Evolutionary conservation across 1,140 invertebrate species (phyloP).

Genomic region (Pogonomyrmex barbatus): DNA sequence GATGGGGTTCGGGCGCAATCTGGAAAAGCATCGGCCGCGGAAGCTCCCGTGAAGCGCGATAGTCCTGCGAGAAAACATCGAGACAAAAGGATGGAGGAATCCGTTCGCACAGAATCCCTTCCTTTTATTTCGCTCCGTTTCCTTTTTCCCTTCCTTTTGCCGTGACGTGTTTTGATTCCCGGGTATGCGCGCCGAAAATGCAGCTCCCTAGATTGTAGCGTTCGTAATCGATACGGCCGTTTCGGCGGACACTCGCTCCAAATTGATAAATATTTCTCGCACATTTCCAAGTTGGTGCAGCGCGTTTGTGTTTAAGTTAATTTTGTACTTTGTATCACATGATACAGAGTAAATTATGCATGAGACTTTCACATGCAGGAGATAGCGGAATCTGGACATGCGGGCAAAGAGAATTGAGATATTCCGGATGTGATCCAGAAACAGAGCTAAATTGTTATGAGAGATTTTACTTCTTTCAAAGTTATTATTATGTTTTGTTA

Average conservation of each 20-base stretch:
- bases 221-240: conserved; percentile 46
- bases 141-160: neutral
- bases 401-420: conserved; percentile 10
- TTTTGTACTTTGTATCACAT: conserved; percentile 24
- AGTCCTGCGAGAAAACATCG: conserved; percentile 66
- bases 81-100: conserved; percentile 51
- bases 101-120: neutral
- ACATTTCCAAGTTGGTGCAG: conserved; percentile 4
- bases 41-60: conserved; percentile 59
- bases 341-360: conserved; percentile 42
- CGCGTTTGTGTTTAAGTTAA: conserved; percentile 33
- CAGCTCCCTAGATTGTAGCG: conserved; percentile 18
- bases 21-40: conserved; percentile 59
- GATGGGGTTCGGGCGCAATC: conserved; percentile 32
- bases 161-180: conserved; percentile 48
- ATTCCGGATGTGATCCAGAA: neutral
- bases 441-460: neutral
- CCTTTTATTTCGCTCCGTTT: conserved; percentile 7
- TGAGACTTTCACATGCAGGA: conserved; percentile 16
- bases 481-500: conserved; percentile 18
- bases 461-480: conserved; percentile 12
- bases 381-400: conserved; percentile 20
- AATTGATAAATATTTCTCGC: conserved; percentile 35
- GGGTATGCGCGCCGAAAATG: conserved; percentile 8
- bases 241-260: neutral